phyloP scores from a whole-genome alignment of 2,888 invertebrate species.

The Andricus quercusramuli region DNA sequence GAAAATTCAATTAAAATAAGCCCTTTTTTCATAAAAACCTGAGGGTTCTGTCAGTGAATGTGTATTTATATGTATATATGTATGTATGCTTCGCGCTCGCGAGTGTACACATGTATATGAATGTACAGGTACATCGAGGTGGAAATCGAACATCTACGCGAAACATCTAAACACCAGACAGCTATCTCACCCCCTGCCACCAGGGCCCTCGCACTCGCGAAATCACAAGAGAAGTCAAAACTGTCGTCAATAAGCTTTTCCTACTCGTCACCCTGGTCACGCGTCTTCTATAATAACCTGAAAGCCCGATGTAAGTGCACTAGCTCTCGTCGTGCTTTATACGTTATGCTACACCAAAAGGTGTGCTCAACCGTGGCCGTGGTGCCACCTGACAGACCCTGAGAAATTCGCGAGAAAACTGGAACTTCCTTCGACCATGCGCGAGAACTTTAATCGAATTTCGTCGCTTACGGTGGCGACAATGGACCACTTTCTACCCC shows the following conservation, averaged over 20 bases:
- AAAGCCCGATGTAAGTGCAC: conserved; percentile 51
- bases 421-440: conserved; percentile 72
- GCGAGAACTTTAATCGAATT: conserved; percentile 74
- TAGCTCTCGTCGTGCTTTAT: conserved; percentile 40
- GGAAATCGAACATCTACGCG: conserved; percentile 52
- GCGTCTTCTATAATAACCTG: conserved; percentile 64
- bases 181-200: conserved; percentile 70
- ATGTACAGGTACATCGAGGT: conserved; percentile 45
- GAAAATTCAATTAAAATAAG: not conserved
- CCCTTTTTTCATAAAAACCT: not conserved
- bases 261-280: conserved; percentile 28
- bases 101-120: conserved; percentile 45
- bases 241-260: conserved; percentile 50
- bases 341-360: conserved; percentile 31
- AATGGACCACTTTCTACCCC: conserved; percentile 57
- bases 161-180: conserved; percentile 60
- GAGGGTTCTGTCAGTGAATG: conserved; percentile 23
- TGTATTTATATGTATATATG: conserved; percentile 27
- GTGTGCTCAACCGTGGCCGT: conserved; percentile 60
- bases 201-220: conserved; percentile 62
- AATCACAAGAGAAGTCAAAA: conserved; percentile 58
- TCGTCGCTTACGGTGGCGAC: conserved; percentile 66
- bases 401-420: conserved; percentile 72
- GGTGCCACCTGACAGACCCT: conserved; percentile 75
- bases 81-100: conserved; percentile 23